These are phyloP conservation scores for Dermatemys mawii DNA, from an alignment of 2,113 vertebrate genomes.

Conservation along the genomic window DNA sequence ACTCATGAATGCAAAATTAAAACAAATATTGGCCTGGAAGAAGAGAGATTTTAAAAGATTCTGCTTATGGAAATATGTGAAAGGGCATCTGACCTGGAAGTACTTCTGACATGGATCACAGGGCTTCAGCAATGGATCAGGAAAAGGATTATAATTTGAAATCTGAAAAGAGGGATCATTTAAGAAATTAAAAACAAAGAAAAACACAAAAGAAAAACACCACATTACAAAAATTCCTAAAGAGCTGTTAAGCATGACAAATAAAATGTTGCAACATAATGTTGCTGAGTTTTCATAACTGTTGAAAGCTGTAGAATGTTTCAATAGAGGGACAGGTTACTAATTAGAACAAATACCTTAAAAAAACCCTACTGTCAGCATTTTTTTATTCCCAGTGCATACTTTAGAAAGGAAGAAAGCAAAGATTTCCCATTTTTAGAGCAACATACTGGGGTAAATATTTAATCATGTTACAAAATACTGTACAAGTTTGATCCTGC, in stretches of 20 bases:
- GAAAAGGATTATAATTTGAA: constrained; percentile 81
- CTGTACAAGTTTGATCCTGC: fast-evolving
- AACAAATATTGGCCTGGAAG: constrained; percentile 32
- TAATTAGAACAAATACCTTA: neutral
- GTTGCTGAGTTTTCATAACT: constrained; percentile 1
- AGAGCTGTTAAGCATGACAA: constrained; percentile 24
- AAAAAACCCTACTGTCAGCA: neutral
- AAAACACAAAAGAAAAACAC: constrained; percentile 67
- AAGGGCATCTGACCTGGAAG: constrained; percentile 84
- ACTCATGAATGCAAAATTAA: constrained; percentile 27
- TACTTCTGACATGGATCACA: constrained; percentile 84
- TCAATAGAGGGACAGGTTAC: neutral
- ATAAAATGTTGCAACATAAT: neutral
- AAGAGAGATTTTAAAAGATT: constrained; percentile 44
- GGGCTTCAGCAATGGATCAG: constrained; percentile 79
- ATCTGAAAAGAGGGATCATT: constrained; percentile 86
- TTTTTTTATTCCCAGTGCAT: neutral
- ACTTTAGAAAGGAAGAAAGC: neutral
- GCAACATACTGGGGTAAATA: neutral
- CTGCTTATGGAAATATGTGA: constrained; percentile 66
- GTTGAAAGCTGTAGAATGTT: neutral
- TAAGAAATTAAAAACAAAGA: constrained; percentile 80
- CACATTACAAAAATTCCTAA: constrained; percentile 52
- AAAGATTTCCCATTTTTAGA: constrained; percentile 1
- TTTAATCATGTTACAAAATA: neutral